Evolutionary conservation across 1,140 invertebrate genomes (phyloP).

Genomic region (Glomeris maerens): DNA sequence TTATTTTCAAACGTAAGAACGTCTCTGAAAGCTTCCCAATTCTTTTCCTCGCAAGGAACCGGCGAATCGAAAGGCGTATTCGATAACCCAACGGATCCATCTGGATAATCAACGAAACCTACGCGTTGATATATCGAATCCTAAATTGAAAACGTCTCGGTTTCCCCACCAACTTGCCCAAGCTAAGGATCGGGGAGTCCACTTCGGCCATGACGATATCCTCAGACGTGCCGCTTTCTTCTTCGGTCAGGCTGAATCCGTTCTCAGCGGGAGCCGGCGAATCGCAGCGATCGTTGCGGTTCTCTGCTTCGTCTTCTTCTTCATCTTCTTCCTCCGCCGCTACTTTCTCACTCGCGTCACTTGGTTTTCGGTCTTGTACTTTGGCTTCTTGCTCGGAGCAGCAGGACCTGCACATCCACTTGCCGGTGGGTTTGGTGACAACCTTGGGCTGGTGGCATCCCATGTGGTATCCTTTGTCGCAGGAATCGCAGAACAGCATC

Average conservation of each 20-base stretch:
- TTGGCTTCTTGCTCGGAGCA: too few species aligned
- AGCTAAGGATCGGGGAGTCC: too few species aligned
- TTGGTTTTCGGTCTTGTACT: constrained; percentile 3
- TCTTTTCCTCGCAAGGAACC: constrained; percentile 19
- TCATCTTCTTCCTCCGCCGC: neutral
- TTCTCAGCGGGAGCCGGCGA: too few species aligned
- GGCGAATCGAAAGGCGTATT: constrained; percentile 22
- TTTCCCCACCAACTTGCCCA: too few species aligned
- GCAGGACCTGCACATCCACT: constrained; percentile 22
- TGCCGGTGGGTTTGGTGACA: constrained; percentile 18
- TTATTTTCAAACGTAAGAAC: too few species aligned
- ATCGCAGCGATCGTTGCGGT: too few species aligned
- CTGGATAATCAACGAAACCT: constrained; percentile 12
- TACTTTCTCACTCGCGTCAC: neutral
- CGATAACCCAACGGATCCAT: constrained; percentile 17
- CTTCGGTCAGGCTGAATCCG: too few species aligned
- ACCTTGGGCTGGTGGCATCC: constrained; percentile 45
- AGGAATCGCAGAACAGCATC: constrained; percentile 59
- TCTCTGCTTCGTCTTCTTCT: neutral
- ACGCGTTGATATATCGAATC: neutral
- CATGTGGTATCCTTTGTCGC: constrained; percentile 67
- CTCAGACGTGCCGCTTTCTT: too few species aligned
- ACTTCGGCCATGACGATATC: too few species aligned
- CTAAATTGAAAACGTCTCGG: too few species aligned
- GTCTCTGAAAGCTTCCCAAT: neutral